Percentiles rank a stretch among this genome's conserved stretches.
These are phyloP conservation scores for Decapterus maruadsi DNA, from an alignment of 2,797 vertebrate species.

Conservation along the genomic window DNA sequence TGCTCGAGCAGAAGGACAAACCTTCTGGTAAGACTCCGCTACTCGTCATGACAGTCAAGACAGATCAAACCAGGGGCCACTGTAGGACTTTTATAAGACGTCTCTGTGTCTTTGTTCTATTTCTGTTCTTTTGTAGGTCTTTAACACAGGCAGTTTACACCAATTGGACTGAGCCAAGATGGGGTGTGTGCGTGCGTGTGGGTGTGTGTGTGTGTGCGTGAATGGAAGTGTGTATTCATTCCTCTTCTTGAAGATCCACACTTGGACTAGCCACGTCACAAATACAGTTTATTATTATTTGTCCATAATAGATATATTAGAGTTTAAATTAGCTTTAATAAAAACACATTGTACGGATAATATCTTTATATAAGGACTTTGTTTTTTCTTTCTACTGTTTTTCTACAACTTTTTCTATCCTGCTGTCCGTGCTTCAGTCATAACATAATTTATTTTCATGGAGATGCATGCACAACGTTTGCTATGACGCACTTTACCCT, in stretches of 20 bases:
- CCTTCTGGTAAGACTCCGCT: conserved; percentile 38
- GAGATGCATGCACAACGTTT: conserved; percentile 57
- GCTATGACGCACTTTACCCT: conserved; percentile 60
- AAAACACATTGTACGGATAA: conserved; percentile 39
- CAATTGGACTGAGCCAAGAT: conserved; percentile 26
- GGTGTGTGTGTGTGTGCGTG: conserved; percentile 7
- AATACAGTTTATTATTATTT: conserved; percentile 43
- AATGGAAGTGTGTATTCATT: conserved; percentile 44
- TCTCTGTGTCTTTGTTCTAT: conserved; percentile 30
- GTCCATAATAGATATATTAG: conserved; percentile 28
- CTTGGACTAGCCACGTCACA: conserved; percentile 39
- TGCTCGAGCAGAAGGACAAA: conserved; percentile 12
- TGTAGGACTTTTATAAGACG: conserved; percentile 19
- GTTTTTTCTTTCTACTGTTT: conserved; percentile 53
- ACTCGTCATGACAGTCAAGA: conserved; percentile 14
- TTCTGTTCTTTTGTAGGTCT: conserved; percentile 25
- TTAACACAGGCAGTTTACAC: conserved; percentile 24
- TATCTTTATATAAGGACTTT: conserved; percentile 49
- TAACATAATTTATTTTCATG: conserved; percentile 48
- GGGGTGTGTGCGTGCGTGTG: background rate
- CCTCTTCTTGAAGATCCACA: conserved; percentile 15
- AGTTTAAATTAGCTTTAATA: conserved; percentile 53
- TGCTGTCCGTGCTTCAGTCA: conserved; percentile 14
- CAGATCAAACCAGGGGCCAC: conserved; percentile 37
- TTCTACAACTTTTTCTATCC: conserved; percentile 72